Base-by-base conservation (phyloP, 2,888 invertebrate species). In the Tridacna gigas region DNA sequence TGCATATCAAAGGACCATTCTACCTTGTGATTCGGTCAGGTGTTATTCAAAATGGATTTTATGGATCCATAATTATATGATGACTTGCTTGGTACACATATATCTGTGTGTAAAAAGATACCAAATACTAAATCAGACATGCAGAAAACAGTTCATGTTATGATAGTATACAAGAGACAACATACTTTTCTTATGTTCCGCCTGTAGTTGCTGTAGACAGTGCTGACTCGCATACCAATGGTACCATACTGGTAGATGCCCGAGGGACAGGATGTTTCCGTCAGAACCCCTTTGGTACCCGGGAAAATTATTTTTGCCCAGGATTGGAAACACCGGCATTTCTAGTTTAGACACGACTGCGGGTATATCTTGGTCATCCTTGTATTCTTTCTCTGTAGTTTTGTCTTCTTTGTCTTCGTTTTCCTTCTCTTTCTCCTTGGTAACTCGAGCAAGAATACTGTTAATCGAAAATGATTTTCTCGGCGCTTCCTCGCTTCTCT, bases 401-500 rank as follows among this genome's bases (percentile, higher is more conserved):
- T 80, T 56, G 15, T 74, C 69, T 22, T 77, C 85, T 18, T 73
- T 69, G 12, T 82, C 82, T 0, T 69, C 74, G 9, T 66, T 75
- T 66, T 75, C 83, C 67, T 88, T 83, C 13, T 82, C 79, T 13
- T 85, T 80, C 22, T 86, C 82, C 12, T 86, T 84, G 63, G 85
- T 79, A 12, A 88, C 89, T 51, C 89, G 84, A 3, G 91, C 90
- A 37, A 92, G 79, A 69, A 92, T 91, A 82, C 91, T 91, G 84
- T 91, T 92, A 77, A 92, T 92, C 45, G 92, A 91, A 74, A 92
- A 92, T 0, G 91, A 91, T 77, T 89, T 90, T 26, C 56, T 51
- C n/a, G 77, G 77, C 5, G 12, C 28, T 15, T 77, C 77, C 47
- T 77, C 77, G 22, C 25, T 26, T 77, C 56, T 71, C 47, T 67